Base-by-base conservation (phyloP, 2,113 vertebrate genomes). In the Serilophus lunatus region DNA sequence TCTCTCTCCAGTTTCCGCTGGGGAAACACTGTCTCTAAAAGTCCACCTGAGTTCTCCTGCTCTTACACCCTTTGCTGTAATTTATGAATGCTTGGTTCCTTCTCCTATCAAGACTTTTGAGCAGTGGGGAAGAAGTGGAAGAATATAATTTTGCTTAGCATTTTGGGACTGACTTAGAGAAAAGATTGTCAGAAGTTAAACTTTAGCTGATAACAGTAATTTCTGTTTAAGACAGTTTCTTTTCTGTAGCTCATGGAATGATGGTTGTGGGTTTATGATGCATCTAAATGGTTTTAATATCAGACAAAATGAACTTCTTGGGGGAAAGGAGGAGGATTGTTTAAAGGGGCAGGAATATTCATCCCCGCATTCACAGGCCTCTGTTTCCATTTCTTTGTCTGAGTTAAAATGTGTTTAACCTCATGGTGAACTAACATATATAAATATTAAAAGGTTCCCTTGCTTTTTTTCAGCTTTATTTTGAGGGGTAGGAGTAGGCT, bases 71-170 rank as follows among this genome's bases (percentile, higher is more conserved):
- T 44, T 28, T 44, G 29, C 23, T 80, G 57, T n/a, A 25, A 35
- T 33, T 60, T 53, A 20, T 42, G 10, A 72, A 45, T 38, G 17
- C 24, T 71, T 49, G 14, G 2, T 44, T 83, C 18, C 10, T 38
- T 61, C 53, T 59, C 36, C 28, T 13, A 12, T 11, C 0, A 0
- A 81, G 31, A 45, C 50, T 90, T 59, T 64, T 45, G 7, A 14
- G 44, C 65, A 29, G 24, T 2, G 8, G 10, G 15, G 7, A 60
- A 35, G 63, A 86, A 70, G 14, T n/a, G 3, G 35, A 64, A 77
- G 59, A 77, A 68, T 54, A 15, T 45, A 0, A 2, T 77, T 78
- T 82, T 82, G 9, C 13, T 56, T 66, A 13, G 6, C 24, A 1
- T 28, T 82, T 80, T 47, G 56, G 18, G 13, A 18, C n/a, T 68